Conservation (phyloP, 1,140 invertebrate genomes). For the Frieseomelitta varia region DNA sequence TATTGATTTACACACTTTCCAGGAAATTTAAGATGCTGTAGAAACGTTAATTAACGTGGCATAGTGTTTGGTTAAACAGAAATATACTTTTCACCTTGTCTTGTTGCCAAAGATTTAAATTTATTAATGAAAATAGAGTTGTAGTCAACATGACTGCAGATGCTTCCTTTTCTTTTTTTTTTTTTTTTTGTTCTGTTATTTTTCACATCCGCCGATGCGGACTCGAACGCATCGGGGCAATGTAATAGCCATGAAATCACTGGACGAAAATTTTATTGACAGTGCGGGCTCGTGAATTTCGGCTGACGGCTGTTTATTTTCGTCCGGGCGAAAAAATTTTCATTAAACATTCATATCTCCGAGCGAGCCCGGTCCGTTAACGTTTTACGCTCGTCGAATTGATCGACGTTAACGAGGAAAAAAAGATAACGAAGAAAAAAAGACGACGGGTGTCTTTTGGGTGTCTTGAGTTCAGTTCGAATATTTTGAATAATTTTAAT, state of each 20-base stretch:
- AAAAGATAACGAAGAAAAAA: background rate
- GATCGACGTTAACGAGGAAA: constrained; percentile 9
- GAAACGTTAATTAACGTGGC: too few species aligned
- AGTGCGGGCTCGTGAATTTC: background rate
- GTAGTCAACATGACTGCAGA: too few species aligned
- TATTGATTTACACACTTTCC: too few species aligned
- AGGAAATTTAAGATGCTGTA: too few species aligned
- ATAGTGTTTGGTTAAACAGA: too few species aligned
- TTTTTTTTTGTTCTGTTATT: fast-evolving
- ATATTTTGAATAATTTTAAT: too few species aligned
- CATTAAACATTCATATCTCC: constrained; percentile 33
- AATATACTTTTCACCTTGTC: too few species aligned
- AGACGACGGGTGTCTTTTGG: too few species aligned
- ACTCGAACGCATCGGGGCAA: too few species aligned
- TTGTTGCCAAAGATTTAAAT: too few species aligned
- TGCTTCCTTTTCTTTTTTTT: background rate
- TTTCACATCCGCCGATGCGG: background rate
- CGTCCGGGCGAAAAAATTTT: background rate
- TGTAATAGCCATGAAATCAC: background rate
- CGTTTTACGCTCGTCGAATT: constrained; percentile 9
- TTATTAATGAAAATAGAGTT: too few species aligned
- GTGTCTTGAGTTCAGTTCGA: too few species aligned
- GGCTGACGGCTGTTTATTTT: background rate
- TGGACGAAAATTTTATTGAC: constrained; percentile 5
- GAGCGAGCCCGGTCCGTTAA: background rate